Percentiles rank a stretch among this genome's conserved stretches.
Evolutionary conservation across 2,888 invertebrate genomes (phyloP).

Genomic region (Cephus spinipes): DNA sequence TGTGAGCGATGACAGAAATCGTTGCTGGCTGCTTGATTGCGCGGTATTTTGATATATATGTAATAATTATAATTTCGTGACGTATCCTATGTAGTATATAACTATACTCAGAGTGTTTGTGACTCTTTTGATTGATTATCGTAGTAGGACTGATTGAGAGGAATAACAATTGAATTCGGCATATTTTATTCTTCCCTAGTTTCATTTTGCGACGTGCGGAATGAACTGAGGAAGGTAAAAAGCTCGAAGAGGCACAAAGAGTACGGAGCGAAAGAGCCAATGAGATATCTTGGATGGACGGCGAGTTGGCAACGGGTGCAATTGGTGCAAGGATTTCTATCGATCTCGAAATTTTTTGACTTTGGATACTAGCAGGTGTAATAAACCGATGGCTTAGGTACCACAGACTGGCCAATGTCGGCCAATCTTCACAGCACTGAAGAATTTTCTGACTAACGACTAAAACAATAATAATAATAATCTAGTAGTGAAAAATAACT

Average conservation of each 20-base stretch:
- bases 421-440: slow-evolving; percentile 65
- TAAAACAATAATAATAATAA: slow-evolving; percentile 57
- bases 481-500: slow-evolving; percentile 65
- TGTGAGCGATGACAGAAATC: slow-evolving; percentile 39
- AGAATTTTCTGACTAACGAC: slow-evolving; percentile 60
- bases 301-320: neutral
- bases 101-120: neutral
- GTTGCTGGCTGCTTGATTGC: slow-evolving; percentile 32
- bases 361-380: neutral
- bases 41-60: neutral
- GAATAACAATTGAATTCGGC: neutral
- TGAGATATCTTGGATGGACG: neutral
- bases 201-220: neutral
- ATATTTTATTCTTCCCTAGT: neutral
- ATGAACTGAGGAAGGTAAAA: neutral
- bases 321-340: neutral
- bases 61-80: neutral
- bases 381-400: slow-evolving; percentile 57
- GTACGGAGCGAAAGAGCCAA: neutral
- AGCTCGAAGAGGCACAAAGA: neutral
- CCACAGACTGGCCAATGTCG: slow-evolving; percentile 51
- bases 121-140: neutral
- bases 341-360: neutral
- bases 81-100: neutral
- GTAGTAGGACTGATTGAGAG: neutral